Evolutionary conservation across 2,797 vertebrate species (phyloP), one percentile per base, ranked within the genome.

Genomic region (Hirundo rustica): DNA sequence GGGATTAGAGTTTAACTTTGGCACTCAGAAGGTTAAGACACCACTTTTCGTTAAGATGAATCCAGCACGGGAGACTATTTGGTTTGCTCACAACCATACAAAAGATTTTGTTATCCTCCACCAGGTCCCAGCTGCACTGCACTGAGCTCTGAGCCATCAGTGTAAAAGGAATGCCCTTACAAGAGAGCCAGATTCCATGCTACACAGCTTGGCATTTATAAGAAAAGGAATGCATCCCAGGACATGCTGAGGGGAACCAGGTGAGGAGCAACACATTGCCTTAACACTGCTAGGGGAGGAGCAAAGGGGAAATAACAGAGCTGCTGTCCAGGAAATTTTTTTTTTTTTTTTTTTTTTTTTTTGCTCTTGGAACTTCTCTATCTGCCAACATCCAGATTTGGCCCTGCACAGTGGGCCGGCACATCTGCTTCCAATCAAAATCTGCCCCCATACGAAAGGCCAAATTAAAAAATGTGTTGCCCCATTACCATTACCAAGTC

Each of bases 401-500:
- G 55, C 48, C 51, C 44, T 81, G 47, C 48, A 55, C 76, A 78
- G 44, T 20, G 62, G 62, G 66, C 66, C 0, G 0, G 47, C 62
- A 87, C 80, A 47, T 10, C 21, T 57, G 48, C 64, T 79, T 92
- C 93, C 70, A 93, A 84, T 76, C 76, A 81, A 77, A 93, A 81
- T 18, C 44, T 75, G 62, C 27, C 85, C 14, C 76, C 30, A 16
- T 66, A 66, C 5, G n/a, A 92, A 92, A 60, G 42, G 73, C 23
- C 51, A 87, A 85, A 88, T 64, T 64, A 68, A 88, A 95, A 96
- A 81, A 73, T 22, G 53, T 65, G 64, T 48, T 91, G 48, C 70
- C 60, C 82, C 38, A 38, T 38, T 38, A 38, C 58, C 58, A 25
- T 73, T 74, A 89, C 48, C 77, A 85, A 91, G 77, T 36, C 13